A percentile compares a stretch with the other conserved stretches of the same genome.
Conservation (phyloP, 2,113 vertebrate species). For the Elanus axillaris region DNA sequence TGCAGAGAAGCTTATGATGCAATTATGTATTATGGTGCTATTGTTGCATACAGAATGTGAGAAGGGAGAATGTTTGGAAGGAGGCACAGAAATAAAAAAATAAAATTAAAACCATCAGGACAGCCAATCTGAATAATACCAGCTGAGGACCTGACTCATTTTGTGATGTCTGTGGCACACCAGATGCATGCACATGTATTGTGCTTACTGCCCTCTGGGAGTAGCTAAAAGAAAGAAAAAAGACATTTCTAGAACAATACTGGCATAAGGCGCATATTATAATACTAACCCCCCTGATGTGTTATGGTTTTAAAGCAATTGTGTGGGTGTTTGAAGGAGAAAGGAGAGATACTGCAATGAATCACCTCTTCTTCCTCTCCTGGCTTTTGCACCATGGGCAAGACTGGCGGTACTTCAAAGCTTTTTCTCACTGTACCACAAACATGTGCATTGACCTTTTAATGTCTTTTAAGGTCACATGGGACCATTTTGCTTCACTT, state of each 20-base stretch:
- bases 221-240: slow-evolving; percentile 26
- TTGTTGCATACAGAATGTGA: slow-evolving; percentile 26
- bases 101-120: not conserved
- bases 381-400: not conserved
- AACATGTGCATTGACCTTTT: not conserved
- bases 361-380: not conserved
- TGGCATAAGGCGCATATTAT: not conserved
- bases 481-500: not conserved
- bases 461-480: not conserved
- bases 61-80: not conserved
- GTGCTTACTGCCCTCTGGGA: slow-evolving; percentile 34
- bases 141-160: slow-evolving; percentile 52
- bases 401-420: not conserved
- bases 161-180: slow-evolving; percentile 13
- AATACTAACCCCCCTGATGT: not conserved
- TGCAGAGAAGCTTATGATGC: slow-evolving; percentile 2
- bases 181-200: slow-evolving; percentile 31
- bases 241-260: slow-evolving; percentile 55
- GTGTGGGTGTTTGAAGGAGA: slow-evolving; percentile 1
- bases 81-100: not conserved
- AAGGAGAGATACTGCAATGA: not conserved
- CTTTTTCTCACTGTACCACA: not conserved
- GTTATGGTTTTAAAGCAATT: slow-evolving; percentile 16
- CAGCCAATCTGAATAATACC: slow-evolving; percentile 1
- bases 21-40: not conserved